Conservation (phyloP, 2,888 invertebrate genomes). For the Drosophila melanosoma region DNA sequence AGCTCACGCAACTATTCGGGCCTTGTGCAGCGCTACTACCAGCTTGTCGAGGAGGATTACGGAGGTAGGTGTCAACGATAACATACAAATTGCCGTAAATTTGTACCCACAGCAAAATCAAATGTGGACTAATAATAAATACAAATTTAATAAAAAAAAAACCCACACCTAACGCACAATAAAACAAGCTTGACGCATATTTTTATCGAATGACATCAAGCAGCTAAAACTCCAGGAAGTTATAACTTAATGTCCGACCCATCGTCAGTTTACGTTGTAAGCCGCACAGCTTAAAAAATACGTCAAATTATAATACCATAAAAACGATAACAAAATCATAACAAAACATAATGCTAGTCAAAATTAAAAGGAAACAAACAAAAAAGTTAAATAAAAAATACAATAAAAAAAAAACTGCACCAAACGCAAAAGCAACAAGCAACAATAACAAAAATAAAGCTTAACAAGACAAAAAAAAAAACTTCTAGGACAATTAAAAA, state of each 20-base stretch:
- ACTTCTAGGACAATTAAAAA: constrained; percentile 80
- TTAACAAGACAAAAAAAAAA: constrained; percentile 5
- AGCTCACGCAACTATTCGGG: constrained; percentile 87
- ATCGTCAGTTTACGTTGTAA: constrained; percentile 35
- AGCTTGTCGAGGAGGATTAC: constrained; percentile 89
- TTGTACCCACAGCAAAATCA: constrained; percentile 26
- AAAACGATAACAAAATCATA: constrained; percentile 54
- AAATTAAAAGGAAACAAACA: constrained; percentile 41
- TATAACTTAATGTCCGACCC: constrained; percentile 12
- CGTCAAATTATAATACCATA: constrained; percentile 38
- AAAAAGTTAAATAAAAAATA: not conserved
- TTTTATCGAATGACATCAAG: constrained; percentile 24
- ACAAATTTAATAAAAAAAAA: not conserved
- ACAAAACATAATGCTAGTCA: constrained; percentile 47
- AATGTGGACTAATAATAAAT: constrained; percentile 27
- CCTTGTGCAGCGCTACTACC: constrained; percentile 89
- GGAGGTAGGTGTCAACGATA: constrained; percentile 87
- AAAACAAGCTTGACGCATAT: not conserved
- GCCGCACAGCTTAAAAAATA: not conserved
- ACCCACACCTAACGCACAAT: not conserved
- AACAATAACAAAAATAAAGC: constrained; percentile 12
- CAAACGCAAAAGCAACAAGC: constrained; percentile 15
- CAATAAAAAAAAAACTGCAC: constrained; percentile 12
- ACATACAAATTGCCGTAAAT: constrained; percentile 29
- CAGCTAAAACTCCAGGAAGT: constrained; percentile 33